Percentiles rank a stretch among this genome's conserved stretches.
phyloP scores from a whole-genome alignment of 2,797 vertebrate genomes.

The Spinus olivaceus region DNA sequence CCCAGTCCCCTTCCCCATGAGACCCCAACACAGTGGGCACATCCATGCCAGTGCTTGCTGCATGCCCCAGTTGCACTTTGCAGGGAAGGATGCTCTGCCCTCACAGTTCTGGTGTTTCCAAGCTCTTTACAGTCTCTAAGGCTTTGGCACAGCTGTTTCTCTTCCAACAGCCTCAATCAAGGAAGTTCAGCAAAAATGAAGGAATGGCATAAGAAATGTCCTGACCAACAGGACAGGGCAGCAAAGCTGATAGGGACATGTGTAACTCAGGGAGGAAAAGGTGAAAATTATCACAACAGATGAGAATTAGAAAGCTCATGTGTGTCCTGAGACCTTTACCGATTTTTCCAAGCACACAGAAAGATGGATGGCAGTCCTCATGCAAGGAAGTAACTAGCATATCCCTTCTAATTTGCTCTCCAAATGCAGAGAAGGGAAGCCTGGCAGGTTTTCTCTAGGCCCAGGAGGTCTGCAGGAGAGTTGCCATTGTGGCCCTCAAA shows the following conservation, averaged over 20 bases:
- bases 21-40: fast-evolving
- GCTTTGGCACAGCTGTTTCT: background rate
- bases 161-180: background rate
- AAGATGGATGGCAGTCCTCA: background rate
- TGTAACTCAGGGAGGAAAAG: background rate
- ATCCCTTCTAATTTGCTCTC: background rate
- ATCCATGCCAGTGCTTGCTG: background rate
- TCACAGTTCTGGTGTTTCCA: background rate
- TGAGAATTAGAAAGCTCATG: background rate
- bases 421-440: background rate
- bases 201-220: background rate
- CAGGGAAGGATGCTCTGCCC: background rate
- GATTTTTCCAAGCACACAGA: background rate
- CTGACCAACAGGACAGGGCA: background rate
- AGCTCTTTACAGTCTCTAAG: background rate
- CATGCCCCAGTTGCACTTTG: background rate
- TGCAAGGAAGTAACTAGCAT: background rate
- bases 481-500: background rate
- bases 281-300: background rate
- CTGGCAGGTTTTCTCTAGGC: background rate
- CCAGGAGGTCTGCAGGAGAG: background rate
- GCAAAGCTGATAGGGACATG: background rate
- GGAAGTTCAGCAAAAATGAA: background rate
- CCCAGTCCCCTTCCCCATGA: background rate
- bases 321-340: background rate